Conservation (phyloP, 1,140 invertebrate genomes). For the Pseudomyrmex cubaensis region DNA sequence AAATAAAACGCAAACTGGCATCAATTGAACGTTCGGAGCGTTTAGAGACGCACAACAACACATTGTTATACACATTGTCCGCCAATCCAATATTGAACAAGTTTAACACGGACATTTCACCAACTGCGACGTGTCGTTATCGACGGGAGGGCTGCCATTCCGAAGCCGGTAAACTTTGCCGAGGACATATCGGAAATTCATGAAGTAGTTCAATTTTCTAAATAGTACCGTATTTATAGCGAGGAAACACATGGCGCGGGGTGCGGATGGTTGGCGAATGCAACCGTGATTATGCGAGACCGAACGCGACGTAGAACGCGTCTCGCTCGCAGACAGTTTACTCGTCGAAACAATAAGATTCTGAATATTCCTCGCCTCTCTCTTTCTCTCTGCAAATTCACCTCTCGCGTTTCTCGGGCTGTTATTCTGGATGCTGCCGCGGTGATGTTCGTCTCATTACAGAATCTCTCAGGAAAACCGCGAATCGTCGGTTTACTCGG, state of each 20-base stretch:
- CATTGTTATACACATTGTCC: neutral
- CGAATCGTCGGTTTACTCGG: slow-evolving; percentile 50
- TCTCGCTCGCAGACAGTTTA: slow-evolving; percentile 63
- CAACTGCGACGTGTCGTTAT: slow-evolving; percentile 3
- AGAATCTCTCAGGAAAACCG: slow-evolving; percentile 53
- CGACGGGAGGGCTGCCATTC: slow-evolving; percentile 19
- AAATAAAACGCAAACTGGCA: too few species aligned
- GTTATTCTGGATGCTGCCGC: neutral
- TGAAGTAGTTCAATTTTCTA: slow-evolving; percentile 49
- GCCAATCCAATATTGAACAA: neutral
- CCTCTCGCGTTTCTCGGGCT: neutral
- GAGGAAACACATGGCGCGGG: neutral
- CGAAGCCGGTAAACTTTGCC: slow-evolving; percentile 17
- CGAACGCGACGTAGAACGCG: slow-evolving; percentile 56
- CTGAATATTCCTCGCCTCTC: slow-evolving; percentile 28
- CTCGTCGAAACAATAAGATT: slow-evolving; percentile 46
- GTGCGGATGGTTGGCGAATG: neutral
- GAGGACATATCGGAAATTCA: slow-evolving; percentile 5
- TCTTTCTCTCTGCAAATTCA: slow-evolving; percentile 28
- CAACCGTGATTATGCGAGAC: slow-evolving; percentile 16
- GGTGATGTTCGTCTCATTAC: slow-evolving; percentile 20
- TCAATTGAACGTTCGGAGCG: too few species aligned
- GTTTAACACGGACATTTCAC: slow-evolving; percentile 8
- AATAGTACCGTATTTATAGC: slow-evolving; percentile 8
- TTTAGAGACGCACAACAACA: neutral